phyloP scores from a whole-genome alignment of 2,888 invertebrate species.

The Cheilosia grossa region DNA sequence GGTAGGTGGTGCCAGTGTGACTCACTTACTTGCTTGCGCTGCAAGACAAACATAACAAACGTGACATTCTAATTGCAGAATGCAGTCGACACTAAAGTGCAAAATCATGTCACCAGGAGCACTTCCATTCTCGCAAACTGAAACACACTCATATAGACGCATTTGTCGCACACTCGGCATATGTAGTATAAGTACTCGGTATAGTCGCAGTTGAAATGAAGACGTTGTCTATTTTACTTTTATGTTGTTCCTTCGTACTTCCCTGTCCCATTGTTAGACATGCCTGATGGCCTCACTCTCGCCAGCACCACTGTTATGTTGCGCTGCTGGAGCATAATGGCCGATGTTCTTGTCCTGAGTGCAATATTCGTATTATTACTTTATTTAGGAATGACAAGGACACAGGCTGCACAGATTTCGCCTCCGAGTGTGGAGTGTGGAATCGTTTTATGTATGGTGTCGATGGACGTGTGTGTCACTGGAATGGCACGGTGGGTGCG shows the following conservation, averaged over 20 bases:
- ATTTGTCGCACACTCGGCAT: constrained; percentile 59
- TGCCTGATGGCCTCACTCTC: constrained; percentile 24
- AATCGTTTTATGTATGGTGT: constrained; percentile 44
- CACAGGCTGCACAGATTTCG: constrained; percentile 67
- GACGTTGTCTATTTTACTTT: constrained; percentile 74
- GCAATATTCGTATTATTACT: constrained; percentile 74
- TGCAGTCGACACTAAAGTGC: constrained; percentile 84
- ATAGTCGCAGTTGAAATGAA: constrained; percentile 71
- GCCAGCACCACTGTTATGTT: constrained; percentile 16
- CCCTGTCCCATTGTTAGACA: constrained; percentile 57
- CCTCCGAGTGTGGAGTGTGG: constrained; percentile 43
- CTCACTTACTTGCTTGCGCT: constrained; percentile 51
- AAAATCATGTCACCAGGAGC: constrained; percentile 83
- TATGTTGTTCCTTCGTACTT: constrained; percentile 65
- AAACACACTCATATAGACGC: constrained; percentile 22
- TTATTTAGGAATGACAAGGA: constrained; percentile 73
- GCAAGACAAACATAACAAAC: constrained; percentile 73
- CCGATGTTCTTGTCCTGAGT: constrained; percentile 69
- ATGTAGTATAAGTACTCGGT: constrained; percentile 20
- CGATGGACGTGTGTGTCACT: constrained; percentile 35
- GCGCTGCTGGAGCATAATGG: constrained; percentile 63
- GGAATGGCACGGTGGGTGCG: constrained; percentile 38
- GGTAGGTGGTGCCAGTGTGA: constrained; percentile 9
- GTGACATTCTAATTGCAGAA: constrained; percentile 84
- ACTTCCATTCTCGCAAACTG: constrained; percentile 62